phyloP scores from a whole-genome alignment of 2,888 invertebrate genomes.

The Drosophila subsilvestris region DNA sequence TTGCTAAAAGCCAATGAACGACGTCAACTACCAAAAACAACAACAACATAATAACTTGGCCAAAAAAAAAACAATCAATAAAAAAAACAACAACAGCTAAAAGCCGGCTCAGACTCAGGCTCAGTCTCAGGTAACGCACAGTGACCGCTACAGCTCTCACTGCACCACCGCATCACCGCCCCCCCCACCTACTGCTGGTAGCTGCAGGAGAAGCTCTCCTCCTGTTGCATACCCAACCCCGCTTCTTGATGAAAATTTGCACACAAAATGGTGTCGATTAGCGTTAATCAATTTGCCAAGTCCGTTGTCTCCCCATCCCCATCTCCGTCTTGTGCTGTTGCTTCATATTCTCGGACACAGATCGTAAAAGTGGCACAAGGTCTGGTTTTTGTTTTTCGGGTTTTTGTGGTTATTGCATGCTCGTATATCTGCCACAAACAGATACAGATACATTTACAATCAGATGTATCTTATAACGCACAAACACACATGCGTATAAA shows the following conservation, averaged over 20 bases:
- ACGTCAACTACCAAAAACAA: slow-evolving; percentile 61
- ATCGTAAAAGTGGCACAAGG: slow-evolving; percentile 75
- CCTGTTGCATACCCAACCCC: not conserved
- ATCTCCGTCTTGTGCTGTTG: slow-evolving; percentile 14
- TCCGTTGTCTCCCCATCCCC: slow-evolving; percentile 10
- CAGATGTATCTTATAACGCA: slow-evolving; percentile 49
- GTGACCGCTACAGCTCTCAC: slow-evolving; percentile 10
- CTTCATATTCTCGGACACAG: slow-evolving; percentile 62
- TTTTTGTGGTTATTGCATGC: slow-evolving; percentile 47
- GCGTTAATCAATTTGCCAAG: slow-evolving; percentile 73
- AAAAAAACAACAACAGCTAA: slow-evolving; percentile 14
- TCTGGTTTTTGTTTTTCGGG: slow-evolving; percentile 64
- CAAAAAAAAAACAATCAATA: slow-evolving; percentile 27
- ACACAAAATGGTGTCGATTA: slow-evolving; percentile 75
- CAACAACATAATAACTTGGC: slow-evolving; percentile 29
- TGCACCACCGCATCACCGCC: not conserved
- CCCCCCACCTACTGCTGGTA: not conserved
- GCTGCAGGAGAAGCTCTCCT: not conserved
- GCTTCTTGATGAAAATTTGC: slow-evolving; percentile 38
- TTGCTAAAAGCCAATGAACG: slow-evolving; percentile 65
- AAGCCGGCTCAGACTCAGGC: slow-evolving; percentile 8
- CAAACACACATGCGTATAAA: slow-evolving; percentile 13
- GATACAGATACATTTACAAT: slow-evolving; percentile 47
- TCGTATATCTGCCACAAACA: slow-evolving; percentile 62
- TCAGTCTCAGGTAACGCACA: slow-evolving; percentile 9